These are phyloP conservation scores for Momotus momota DNA, from an alignment of 2,797 vertebrate species.

Conservation along the genomic window DNA sequence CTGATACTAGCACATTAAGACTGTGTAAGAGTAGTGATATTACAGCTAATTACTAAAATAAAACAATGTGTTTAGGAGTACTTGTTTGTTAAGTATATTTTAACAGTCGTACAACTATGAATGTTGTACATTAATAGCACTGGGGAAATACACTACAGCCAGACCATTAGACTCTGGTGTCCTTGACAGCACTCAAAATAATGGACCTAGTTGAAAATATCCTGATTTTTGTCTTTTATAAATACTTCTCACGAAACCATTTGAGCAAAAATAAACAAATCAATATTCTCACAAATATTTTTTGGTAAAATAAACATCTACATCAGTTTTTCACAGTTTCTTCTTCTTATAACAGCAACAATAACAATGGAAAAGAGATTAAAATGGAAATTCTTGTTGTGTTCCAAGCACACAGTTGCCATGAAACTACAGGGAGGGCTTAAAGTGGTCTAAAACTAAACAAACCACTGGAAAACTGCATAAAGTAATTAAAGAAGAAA, in stretches of 20 bases:
- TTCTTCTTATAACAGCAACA: background rate
- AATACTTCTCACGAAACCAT: background rate
- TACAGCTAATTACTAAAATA: background rate
- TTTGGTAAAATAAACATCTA: background rate
- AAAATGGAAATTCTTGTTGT: background rate
- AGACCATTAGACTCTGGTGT: background rate
- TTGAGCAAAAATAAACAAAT: background rate
- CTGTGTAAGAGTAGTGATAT: background rate
- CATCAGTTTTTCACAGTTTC: background rate
- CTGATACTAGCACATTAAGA: background rate
- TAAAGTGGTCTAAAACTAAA: background rate
- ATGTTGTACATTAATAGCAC: background rate
- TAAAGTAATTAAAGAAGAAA: background rate
- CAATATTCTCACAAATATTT: background rate
- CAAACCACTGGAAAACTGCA: background rate
- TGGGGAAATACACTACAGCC: background rate
- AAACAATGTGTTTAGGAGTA: background rate
- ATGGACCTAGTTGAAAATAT: background rate
- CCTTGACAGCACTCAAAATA: background rate
- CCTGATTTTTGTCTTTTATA: background rate
- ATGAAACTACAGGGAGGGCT: background rate
- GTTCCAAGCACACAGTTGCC: background rate
- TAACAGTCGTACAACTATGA: background rate
- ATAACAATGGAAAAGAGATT: background rate
- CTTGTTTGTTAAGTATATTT: background rate